These are phyloP conservation scores for Junonia oenone DNA, from an alignment of 2,888 invertebrate species.

Conservation along the genomic window DNA sequence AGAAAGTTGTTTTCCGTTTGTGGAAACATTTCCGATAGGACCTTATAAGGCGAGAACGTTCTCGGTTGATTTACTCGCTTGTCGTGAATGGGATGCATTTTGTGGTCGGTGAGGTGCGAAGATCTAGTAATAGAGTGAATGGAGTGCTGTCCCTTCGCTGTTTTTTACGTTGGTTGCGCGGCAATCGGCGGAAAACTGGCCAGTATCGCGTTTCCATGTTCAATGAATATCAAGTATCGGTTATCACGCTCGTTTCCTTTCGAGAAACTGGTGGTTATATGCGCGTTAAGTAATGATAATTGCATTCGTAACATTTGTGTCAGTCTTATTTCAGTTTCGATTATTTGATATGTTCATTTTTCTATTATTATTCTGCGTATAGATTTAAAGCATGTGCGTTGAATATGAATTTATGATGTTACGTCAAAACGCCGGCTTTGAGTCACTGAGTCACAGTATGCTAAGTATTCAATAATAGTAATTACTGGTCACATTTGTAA, in stretches of 20 bases:
- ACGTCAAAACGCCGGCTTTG: neutral
- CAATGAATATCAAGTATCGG: conserved; percentile 33
- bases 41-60: conserved; percentile 52
- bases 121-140: conserved; percentile 66
- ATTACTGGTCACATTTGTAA: conserved; percentile 22
- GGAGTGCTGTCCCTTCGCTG: conserved; percentile 46
- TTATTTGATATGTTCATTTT: neutral
- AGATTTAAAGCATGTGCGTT: neutral
- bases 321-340: neutral
- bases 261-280: conserved; percentile 26
- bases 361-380: conserved; percentile 7
- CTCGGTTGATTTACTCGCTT: conserved; percentile 72
- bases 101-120: conserved; percentile 69
- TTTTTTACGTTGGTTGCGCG: conserved; percentile 32
- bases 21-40: conserved; percentile 51
- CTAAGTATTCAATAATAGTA: conserved; percentile 17
- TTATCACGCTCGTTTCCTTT: conserved; percentile 29
- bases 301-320: neutral
- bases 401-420: neutral
- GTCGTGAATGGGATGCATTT: conserved; percentile 74
- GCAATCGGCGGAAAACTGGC: conserved; percentile 43
- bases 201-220: conserved; percentile 43
- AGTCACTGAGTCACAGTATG: conserved; percentile 9
- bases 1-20: conserved; percentile 75
- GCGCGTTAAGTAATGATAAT: neutral